phyloP scores from a whole-genome alignment of 2,797 vertebrate genomes.

The Leptodactylus fallax region DNA sequence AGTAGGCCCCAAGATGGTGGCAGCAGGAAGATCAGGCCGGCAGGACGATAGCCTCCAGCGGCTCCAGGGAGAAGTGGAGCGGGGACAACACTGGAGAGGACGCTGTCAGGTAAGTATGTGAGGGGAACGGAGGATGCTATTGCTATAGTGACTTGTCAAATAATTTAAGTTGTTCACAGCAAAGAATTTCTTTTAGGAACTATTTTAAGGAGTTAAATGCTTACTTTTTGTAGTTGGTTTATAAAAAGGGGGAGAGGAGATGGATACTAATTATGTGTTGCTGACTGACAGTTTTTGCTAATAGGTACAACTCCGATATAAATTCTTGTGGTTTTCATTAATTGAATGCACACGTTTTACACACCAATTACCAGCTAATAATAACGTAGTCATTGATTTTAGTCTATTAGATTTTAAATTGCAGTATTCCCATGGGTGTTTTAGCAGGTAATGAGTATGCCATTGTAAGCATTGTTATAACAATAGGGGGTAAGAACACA shows the following conservation, averaged over 20 bases:
- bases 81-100: too few relatives aligned
- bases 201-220: too few relatives aligned
- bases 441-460: constrained; percentile 28
- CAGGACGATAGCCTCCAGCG: too few relatives aligned
- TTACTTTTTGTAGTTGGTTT: not conserved
- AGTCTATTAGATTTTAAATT: constrained; percentile 44
- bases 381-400: constrained; percentile 46
- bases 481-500: constrained; percentile 12
- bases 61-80: too few relatives aligned
- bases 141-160: too few relatives aligned
- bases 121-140: too few relatives aligned
- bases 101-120: too few relatives aligned
- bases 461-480: constrained; percentile 15
- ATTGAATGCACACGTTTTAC: constrained; percentile 33
- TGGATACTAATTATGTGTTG: not conserved
- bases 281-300: constrained; percentile 7
- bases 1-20: too few relatives aligned
- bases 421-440: constrained; percentile 26
- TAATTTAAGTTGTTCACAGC: too few relatives aligned
- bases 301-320: not conserved
- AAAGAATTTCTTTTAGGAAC: too few relatives aligned
- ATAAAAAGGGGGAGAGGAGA: not conserved
- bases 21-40: too few relatives aligned
- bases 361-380: constrained; percentile 32
- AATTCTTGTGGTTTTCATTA: constrained; percentile 25